Evolutionary conservation across 2,113 vertebrate genomes (phyloP).

Genomic region (Calidris pygmaea): DNA sequence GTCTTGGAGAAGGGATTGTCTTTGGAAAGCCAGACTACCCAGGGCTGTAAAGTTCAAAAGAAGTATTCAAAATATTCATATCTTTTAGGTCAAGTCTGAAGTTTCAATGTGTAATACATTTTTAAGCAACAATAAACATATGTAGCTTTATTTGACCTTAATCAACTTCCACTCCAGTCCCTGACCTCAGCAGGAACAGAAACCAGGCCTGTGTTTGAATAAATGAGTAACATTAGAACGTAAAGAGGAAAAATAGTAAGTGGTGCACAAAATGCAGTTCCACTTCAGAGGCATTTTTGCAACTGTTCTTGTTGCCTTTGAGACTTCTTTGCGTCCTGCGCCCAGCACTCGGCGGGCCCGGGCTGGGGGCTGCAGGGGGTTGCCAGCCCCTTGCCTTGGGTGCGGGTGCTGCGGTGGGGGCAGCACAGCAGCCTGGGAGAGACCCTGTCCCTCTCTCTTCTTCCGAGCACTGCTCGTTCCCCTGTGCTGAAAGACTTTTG

Average conservation of each 20-base stretch:
- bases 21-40: background rate
- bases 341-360: background rate
- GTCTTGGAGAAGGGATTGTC: background rate
- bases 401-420: rapidly evolving
- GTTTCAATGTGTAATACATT: background rate
- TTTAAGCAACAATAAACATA: background rate
- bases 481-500: background rate
- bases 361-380: background rate
- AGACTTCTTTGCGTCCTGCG: background rate
- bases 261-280: background rate
- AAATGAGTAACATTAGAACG: background rate
- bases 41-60: background rate
- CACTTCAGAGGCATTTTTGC: background rate
- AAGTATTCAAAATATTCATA: background rate
- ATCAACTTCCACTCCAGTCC: background rate
- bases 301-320: background rate
- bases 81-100: background rate
- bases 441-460: background rate
- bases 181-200: conserved; percentile 6
- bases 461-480: background rate
- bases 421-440: background rate
- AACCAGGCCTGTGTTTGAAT: background rate
- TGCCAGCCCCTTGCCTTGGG: background rate
- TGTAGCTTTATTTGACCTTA: background rate
- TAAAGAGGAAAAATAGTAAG: background rate